Conservation (phyloP, 1,140 invertebrate genomes). For the Drosophila nebulosa region DNA sequence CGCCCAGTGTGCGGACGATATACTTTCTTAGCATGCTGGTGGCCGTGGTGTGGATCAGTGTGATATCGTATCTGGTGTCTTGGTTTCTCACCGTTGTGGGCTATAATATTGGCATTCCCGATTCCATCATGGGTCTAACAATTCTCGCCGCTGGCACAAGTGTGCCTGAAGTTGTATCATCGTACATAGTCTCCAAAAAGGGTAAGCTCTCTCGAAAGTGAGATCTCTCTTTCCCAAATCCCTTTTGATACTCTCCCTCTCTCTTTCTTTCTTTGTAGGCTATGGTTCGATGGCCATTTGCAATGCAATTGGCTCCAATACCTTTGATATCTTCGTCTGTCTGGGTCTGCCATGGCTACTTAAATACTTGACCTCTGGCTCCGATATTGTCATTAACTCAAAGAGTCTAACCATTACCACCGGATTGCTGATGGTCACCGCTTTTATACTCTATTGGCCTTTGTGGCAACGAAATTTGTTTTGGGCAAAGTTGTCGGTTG, state of each 20-base stretch:
- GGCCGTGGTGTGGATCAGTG: constrained; percentile 93
- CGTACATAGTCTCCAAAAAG: constrained; percentile 89
- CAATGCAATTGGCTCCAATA: constrained; percentile 93
- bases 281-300: constrained; percentile 92
- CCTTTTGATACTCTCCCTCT: no score
- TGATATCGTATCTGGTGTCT: constrained; percentile 91
- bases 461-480: constrained; percentile 65
- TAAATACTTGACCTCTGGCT: constrained; percentile 85
- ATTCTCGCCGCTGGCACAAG: constrained; percentile 88
- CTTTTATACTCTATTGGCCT: constrained; percentile 86
- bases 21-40: constrained; percentile 88
- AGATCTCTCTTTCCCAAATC: not conserved
- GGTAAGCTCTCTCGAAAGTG: constrained; percentile 58
- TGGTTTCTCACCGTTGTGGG: constrained; percentile 96
- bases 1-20: constrained; percentile 38
- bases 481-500: constrained; percentile 88
- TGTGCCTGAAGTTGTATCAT: constrained; percentile 91
- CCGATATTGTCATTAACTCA: constrained; percentile 85
- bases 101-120: constrained; percentile 86
- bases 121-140: constrained; percentile 90
- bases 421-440: constrained; percentile 87
- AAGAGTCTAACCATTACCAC: constrained; percentile 88
- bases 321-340: constrained; percentile 92
- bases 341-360: constrained; percentile 92
- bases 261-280: constrained; percentile 69